Conservation (phyloP, 2,888 invertebrate genomes). For the Gastrophysa polygoni region DNA sequence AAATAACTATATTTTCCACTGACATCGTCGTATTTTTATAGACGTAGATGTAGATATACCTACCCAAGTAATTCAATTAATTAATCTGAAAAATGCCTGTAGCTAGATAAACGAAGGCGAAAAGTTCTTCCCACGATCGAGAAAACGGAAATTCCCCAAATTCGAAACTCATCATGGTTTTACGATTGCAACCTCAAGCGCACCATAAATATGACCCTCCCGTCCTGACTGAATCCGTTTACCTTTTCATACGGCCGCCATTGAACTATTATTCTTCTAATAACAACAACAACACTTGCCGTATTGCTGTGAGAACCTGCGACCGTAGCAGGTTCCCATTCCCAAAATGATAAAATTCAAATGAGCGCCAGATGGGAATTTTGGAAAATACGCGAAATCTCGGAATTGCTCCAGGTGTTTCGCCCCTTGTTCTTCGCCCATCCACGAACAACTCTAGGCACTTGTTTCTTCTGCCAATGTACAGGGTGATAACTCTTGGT, state of each 20-base stretch:
- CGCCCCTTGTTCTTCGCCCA: not conserved
- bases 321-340: constrained; percentile 30
- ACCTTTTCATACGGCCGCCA: constrained; percentile 18
- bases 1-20: too few species aligned
- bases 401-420: constrained; percentile 8
- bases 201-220: constrained; percentile 10
- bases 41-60: too few species aligned
- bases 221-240: constrained; percentile 10
- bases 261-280: constrained; percentile 26
- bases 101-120: too few species aligned
- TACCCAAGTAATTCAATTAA: too few species aligned
- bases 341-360: constrained; percentile 40
- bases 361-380: constrained; percentile 20
- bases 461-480: not conserved
- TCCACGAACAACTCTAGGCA: not conserved
- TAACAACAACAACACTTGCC: constrained; percentile 30
- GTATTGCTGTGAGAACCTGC: constrained; percentile 37
- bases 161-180: constrained; percentile 18
- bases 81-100: too few species aligned
- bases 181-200: constrained; percentile 21
- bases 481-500: not conserved
- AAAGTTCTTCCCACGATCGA: not conserved
- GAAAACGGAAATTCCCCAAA: not conserved
- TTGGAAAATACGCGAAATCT: constrained; percentile 6
- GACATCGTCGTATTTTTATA: too few species aligned